Base-by-base conservation (phyloP, 2,797 vertebrate genomes). In the Oryzias dopingdopingensis region DNA sequence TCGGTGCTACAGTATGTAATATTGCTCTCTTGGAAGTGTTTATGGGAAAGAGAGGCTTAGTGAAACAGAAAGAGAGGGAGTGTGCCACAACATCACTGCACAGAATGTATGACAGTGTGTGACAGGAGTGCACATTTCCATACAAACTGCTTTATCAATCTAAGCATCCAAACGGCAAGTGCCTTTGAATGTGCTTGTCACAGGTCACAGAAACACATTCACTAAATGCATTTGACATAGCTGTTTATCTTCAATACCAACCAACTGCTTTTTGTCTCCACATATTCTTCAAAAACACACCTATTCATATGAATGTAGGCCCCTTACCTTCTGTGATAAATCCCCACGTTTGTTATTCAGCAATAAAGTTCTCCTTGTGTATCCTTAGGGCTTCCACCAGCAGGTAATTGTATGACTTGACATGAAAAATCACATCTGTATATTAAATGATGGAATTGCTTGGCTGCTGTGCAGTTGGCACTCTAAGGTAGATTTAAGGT, bases 81-180 rank as follows among this genome's bases (percentile, higher is more conserved):
- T 58, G 53, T 52, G 59, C 48, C 1, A 15, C 14, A 15, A 24
- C 14, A 23, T 37, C n/a, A 14, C 23, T 53, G 59, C 46, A 47
- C 65, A 49, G 49, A 61, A 58, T 59, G 71, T 54, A 77, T 77
- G 58, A 59, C 68, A 80, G 58, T 62, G 42, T 56, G 53, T 70
- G 57, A 70, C 60, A 73, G 43, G 58, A 50, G 65, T 72, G 37
- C n/a, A n/a, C 55, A 82, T 81, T 87, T 84, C 72, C 70, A 80
- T 80, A 69, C 70, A 79, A 87, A 85, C 66, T 63, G 62, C 78
- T 74, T 79, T 76, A 77, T 83, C 81, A 83, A 74, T 73, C 69
- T 59, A 6, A 37, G 41, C 65, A 81, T 85, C 75, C 71, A 73
- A 77, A 83, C 69, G 74, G 81, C 73, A 85, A 82, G 74, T 54